Evolutionary conservation across 2,113 vertebrate genomes (phyloP), one percentile per base, ranked within the genome.

Genomic region (Myiopsitta monachus): DNA sequence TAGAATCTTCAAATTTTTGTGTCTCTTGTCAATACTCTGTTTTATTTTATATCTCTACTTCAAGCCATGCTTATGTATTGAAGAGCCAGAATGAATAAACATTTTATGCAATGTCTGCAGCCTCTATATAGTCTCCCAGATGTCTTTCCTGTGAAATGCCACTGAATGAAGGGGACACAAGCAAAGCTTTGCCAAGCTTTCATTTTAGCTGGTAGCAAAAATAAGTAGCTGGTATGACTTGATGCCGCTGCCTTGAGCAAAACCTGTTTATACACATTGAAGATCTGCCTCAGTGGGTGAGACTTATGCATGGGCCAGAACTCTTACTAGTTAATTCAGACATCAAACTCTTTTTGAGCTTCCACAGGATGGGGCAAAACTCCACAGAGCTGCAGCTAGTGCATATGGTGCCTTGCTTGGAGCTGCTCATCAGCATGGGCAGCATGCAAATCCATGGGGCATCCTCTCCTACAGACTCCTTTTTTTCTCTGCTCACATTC

Each of bases 1-100:
- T 62, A 76, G 88, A 94, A 90, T 85, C 63, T 87, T 90, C 95
- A 80, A 95, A 84, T 94, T 92, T 94, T 88, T 85, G 70, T 87
- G 68, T 72, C 94, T 92, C 86, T 70, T 64, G 92, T 97, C 94
- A 96, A 97, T 81, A 96, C 36, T 79, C 46, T 57, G 67, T 88
- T 93, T 88, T 92, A 74, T 69, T 85, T 92, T 69, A 46, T 55
- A 88, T 44, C 82, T 33, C 13, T 78, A 26, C 46, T 92, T 75
- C 93, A 68, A 84, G 46, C 77, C 57, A 36, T 70, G 87, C 75
- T 55, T 64, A 49, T n/a, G 57, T 63, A 94, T 82, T 87, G 82
- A 90, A 85, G 21, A 80, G 31, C 43, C 15, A 54, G 51, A 66
- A 90, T 44, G 19, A 94, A 90, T 84, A 88, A 91, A 83, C 41